These are phyloP conservation scores for Crotalus helleri DNA, from an alignment of 2,113 vertebrate species.

Conservation along the genomic window DNA sequence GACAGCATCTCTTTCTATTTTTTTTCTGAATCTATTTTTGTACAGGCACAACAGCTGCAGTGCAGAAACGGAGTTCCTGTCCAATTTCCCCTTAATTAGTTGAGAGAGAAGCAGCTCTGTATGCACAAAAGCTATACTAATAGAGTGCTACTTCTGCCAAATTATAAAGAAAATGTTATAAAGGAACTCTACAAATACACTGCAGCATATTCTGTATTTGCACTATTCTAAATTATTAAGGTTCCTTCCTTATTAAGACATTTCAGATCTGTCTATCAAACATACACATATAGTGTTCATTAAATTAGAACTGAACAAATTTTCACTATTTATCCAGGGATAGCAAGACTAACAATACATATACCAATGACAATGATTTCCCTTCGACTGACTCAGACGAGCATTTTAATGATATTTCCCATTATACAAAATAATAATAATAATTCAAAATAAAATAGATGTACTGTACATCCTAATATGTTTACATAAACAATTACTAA, in stretches of 20 bases:
- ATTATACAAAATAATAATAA: conserved; percentile 46
- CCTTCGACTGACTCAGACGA: conserved; percentile 51
- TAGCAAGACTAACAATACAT: conserved; percentile 67
- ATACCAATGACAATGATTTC: conserved; percentile 59
- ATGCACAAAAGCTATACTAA: not conserved
- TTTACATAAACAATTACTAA: conserved; percentile 60
- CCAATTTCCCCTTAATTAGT: not conserved
- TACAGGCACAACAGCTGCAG: not conserved
- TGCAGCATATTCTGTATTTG: not conserved
- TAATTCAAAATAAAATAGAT: conserved; percentile 45
- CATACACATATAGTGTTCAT: conserved; percentile 39
- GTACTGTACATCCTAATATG: conserved; percentile 46
- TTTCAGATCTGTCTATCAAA: conserved; percentile 52
- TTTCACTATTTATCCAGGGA: conserved; percentile 63
- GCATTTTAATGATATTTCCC: conserved; percentile 52
- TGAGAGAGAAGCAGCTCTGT: not conserved
- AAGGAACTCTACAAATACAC: conserved; percentile 14
- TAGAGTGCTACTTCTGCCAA: not conserved
- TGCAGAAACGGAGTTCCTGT: not conserved
- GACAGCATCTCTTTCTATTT: conserved; percentile 23
- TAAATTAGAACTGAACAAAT: conserved; percentile 52
- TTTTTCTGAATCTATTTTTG: not conserved
- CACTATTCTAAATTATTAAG: not conserved
- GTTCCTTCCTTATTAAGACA: not conserved
- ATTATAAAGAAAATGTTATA: not conserved